phyloP scores from a whole-genome alignment of 2,888 invertebrate genomes.

The Taphrorychus bicolor region DNA sequence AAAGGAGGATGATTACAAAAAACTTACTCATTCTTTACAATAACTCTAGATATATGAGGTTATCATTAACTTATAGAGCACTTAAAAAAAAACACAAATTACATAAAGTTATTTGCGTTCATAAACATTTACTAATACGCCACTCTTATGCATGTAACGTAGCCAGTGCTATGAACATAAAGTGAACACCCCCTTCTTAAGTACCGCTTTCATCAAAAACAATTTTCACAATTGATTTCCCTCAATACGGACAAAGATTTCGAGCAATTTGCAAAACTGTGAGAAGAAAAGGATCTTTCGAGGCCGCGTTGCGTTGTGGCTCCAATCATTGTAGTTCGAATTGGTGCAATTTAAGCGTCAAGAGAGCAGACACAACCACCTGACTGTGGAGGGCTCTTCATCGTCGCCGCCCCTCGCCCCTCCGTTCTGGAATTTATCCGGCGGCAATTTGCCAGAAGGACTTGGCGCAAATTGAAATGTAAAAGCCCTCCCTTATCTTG shows the following conservation, averaged over 20 bases:
- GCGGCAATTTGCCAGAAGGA: conserved; percentile 58
- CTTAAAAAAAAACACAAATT: too few relatives aligned
- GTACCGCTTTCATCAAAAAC: conserved; percentile 12
- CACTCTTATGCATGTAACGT: too few relatives aligned
- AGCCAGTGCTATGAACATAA: neutral
- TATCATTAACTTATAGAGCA: too few relatives aligned
- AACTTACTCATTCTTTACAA: too few relatives aligned
- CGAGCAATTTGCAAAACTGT: conserved; percentile 43
- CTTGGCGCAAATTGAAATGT: conserved; percentile 60
- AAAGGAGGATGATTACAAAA: too few relatives aligned
- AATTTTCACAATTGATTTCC: conserved; percentile 33
- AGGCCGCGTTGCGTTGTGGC: conserved; percentile 38
- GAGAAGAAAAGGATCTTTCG: conserved; percentile 48
- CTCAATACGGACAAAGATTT: conserved; percentile 24
- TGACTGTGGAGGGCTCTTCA: conserved; percentile 60
- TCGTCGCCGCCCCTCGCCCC: conserved; percentile 52
- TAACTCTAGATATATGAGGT: too few relatives aligned
- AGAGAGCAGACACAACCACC: conserved; percentile 61
- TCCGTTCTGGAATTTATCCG: conserved; percentile 54
- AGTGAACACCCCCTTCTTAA: neutral
- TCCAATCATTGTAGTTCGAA: conserved; percentile 56
- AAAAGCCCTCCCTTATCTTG: conserved; percentile 53
- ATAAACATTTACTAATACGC: too few relatives aligned
- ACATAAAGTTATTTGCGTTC: too few relatives aligned
- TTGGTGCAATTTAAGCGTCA: conserved; percentile 60